Evolutionary conservation across 2,113 vertebrate genomes (phyloP), one percentile per base, ranked within the genome.

Genomic region (Peucedramus taeniatus): DNA sequence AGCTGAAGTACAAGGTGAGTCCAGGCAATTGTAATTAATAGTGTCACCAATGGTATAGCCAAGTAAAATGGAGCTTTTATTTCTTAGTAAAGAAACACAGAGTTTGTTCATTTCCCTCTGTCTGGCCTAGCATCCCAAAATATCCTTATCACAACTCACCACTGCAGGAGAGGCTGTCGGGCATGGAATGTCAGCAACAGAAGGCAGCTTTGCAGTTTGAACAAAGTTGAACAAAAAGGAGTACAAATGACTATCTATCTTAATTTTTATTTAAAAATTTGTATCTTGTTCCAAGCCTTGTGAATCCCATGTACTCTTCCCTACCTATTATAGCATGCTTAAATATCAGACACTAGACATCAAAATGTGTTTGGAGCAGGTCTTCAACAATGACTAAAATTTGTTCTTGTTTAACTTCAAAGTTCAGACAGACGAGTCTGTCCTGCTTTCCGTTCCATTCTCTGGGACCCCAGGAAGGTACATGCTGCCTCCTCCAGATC

Each of bases 361-460:
- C 51, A 94, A 93, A 94, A 91, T 0, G 3, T 37, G 18, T 75
- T 89, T 84, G 77, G 54, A 83, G 75, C 24, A 88, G 42, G 54
- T 59, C 71, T 90, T 74, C 50, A 74, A 50, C 27, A 91, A 83
- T 59, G 74, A 94, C 87, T 60, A 72, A 85, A 91, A 22, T 53
- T 95, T 75, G 18, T 9, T 93, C 87, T 65, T 64, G 13, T 84
- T 87, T 83, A 85, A 13, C 80, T 94, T 95, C 93, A 91, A 95
- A 89, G 87, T 64, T 76, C 31, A 89, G 74, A 82, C 31, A 75
- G 70, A 63, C 21, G 5, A 76, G 24, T 57, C 88, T 80, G 83
- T 90, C 78, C 66, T 15, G n/a, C 71, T 92, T 96, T 79, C 3
- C 0, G 5, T 85, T 72, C 70, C 66, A 72, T 88, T 92, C 78